These are phyloP conservation scores for Ephialtes manifestator DNA, from an alignment of 2,888 invertebrate genomes.

Conservation along the genomic window DNA sequence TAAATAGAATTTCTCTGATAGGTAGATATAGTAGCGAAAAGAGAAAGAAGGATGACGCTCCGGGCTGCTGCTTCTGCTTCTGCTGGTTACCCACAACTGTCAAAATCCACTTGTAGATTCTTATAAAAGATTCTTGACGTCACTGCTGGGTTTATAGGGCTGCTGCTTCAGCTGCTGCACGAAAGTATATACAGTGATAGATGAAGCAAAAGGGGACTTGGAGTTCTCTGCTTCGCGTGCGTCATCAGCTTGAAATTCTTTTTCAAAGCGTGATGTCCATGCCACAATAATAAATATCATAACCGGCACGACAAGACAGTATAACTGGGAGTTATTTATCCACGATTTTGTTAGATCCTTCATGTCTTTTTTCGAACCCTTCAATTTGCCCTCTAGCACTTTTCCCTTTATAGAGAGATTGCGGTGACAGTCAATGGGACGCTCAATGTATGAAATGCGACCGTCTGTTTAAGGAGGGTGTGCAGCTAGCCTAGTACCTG, in stretches of 20 bases:
- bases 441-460: conserved; percentile 48
- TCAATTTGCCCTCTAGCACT: conserved; percentile 7
- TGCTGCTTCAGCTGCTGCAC: not conserved
- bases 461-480: conserved; percentile 8
- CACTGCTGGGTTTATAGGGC: conserved; percentile 28
- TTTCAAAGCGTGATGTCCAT: conserved; percentile 21
- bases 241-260: conserved; percentile 19
- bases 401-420: conserved; percentile 43
- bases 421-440: conserved; percentile 15
- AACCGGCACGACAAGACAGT: not conserved
- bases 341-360: conserved; percentile 18
- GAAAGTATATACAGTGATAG: conserved; percentile 1
- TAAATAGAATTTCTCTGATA: conserved; percentile 5
- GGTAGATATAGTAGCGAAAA: not conserved
- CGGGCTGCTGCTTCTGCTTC: not conserved
- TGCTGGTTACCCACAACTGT: conserved; percentile 33
- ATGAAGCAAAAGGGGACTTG: conserved; percentile 3
- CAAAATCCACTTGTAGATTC: conserved; percentile 57
- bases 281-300: conserved; percentile 24
- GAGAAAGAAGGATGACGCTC: conserved; percentile 36
- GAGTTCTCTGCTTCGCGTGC: conserved; percentile 26
- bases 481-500: conserved; percentile 22
- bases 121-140: conserved; percentile 47
- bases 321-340: conserved; percentile 15
- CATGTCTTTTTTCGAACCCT: conserved; percentile 6